A percentile compares a stretch with the other conserved stretches of the same genome.
Conservation (phyloP, 2,113 vertebrate genomes). For the Cephalopholis sonnerati region DNA sequence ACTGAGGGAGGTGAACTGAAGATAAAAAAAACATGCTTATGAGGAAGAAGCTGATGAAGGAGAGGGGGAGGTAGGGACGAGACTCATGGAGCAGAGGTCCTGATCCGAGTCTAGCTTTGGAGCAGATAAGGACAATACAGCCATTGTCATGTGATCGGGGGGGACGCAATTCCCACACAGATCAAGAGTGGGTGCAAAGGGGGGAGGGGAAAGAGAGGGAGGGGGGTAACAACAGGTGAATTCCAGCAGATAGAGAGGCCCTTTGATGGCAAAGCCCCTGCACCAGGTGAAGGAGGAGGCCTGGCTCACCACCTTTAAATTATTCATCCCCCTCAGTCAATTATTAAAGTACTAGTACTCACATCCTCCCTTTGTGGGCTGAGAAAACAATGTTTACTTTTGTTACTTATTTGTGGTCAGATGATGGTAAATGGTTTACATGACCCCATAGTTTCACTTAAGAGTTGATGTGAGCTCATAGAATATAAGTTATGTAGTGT, state of each 20-base stretch:
- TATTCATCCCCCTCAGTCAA: slow-evolving; percentile 40
- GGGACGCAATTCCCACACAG: slow-evolving; percentile 55
- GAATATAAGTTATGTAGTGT: neutral
- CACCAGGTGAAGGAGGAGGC: slow-evolving; percentile 17
- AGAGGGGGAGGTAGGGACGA: neutral
- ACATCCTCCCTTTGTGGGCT: neutral
- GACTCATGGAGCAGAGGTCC: slow-evolving; percentile 11
- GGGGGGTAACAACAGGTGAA: slow-evolving; percentile 35
- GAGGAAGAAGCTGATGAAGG: neutral
- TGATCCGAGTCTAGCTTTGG: slow-evolving; percentile 6
- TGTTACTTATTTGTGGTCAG: neutral
- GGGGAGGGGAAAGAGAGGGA: too few species aligned
- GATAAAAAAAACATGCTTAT: neutral
- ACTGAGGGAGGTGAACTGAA: neutral
- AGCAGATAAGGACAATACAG: slow-evolving; percentile 64
- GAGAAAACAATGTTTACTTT: neutral
- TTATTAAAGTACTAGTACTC: slow-evolving; percentile 27
- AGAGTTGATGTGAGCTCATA: neutral
- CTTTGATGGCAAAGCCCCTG: slow-evolving; percentile 35
- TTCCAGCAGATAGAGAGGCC: slow-evolving; percentile 39
- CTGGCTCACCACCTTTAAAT: slow-evolving; percentile 11
- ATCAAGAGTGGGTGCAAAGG: neutral
- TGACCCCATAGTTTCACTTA: neutral
- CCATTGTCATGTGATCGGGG: slow-evolving; percentile 67
- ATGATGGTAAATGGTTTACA: neutral